Evolutionary conservation across 30 jellyfish, hydroid and myxozoan species (phyloP).

Genomic region (Chrysaora quinquecirrha): DNA sequence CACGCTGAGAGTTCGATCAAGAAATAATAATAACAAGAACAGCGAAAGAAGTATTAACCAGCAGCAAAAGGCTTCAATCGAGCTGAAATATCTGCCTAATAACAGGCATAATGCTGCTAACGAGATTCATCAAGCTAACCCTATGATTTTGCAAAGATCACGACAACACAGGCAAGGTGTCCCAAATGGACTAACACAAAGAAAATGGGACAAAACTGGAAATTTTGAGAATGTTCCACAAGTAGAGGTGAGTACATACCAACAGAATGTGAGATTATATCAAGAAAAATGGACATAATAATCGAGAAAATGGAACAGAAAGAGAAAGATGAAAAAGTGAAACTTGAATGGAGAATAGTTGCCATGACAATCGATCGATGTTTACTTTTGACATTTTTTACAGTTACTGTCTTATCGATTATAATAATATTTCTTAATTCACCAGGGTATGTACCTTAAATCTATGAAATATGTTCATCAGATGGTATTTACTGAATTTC

Average conservation of each 20-base stretch:
- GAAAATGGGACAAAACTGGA: slow-evolving; percentile 34
- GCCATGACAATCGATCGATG: slow-evolving; percentile 88
- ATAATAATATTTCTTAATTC: slow-evolving; percentile 43
- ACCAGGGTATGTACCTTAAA: slow-evolving; percentile 75
- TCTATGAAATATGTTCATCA: background rate
- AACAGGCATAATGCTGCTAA: slow-evolving; percentile 19
- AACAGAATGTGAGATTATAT: slow-evolving; percentile 16
- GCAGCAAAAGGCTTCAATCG: slow-evolving; percentile 15
- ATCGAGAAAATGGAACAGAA: slow-evolving; percentile 52
- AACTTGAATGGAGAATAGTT: slow-evolving; percentile 83
- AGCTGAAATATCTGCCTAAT: slow-evolving; percentile 36
- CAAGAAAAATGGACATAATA: slow-evolving; percentile 54
- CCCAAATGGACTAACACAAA: slow-evolving; percentile 31
- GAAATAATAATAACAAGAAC: background rate
- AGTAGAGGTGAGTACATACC: slow-evolving; percentile 13
- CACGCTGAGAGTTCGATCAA: slow-evolving; percentile 42
- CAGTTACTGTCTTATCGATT: slow-evolving; percentile 40
- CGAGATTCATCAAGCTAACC: slow-evolving; percentile 6
- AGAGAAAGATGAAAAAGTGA: slow-evolving; percentile 53
- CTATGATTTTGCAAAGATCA: background rate
- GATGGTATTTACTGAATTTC: no score
- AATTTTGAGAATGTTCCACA: slow-evolving; percentile 8
- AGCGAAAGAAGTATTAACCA: background rate
- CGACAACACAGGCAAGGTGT: background rate
- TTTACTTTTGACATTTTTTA: slow-evolving; percentile 42